phyloP scores from a whole-genome alignment of 2,797 vertebrate genomes.

The Pyrocephalus nanus region DNA sequence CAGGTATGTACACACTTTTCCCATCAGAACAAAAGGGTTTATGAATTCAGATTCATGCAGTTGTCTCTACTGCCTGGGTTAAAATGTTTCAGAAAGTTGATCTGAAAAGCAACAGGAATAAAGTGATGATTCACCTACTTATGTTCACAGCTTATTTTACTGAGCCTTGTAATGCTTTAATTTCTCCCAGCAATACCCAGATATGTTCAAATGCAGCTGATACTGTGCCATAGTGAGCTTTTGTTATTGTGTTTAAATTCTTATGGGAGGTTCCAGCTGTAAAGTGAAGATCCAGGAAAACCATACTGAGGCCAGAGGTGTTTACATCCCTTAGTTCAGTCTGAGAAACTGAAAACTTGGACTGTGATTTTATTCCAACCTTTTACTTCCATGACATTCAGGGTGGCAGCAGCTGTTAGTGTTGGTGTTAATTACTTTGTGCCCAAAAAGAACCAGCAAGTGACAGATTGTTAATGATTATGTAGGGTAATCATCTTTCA shows the following conservation, averaged over 20 bases:
- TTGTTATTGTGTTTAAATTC: neutral
- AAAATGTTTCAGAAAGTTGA: neutral
- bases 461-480: slow-evolving; percentile 41
- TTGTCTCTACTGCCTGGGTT: neutral
- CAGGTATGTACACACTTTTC: neutral
- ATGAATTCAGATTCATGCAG: neutral
- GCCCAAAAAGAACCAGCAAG: neutral
- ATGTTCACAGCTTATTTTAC: neutral
- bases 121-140: neutral
- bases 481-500: slow-evolving; percentile 11
- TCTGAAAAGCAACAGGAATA: neutral
- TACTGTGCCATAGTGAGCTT: neutral
- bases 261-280: fast-evolving
- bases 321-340: neutral
- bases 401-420: neutral
- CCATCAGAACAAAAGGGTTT: neutral
- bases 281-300: neutral
- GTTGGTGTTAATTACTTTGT: slow-evolving; percentile 14
- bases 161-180: neutral
- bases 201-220: neutral
- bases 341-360: neutral
- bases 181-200: neutral
- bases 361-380: neutral
- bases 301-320: neutral
- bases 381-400: neutral